Percentiles rank a stretch among this genome's conserved stretches.
Evolutionary conservation across 2,888 invertebrate genomes (phyloP).

Genomic region (Pterobdella sp.): DNA sequence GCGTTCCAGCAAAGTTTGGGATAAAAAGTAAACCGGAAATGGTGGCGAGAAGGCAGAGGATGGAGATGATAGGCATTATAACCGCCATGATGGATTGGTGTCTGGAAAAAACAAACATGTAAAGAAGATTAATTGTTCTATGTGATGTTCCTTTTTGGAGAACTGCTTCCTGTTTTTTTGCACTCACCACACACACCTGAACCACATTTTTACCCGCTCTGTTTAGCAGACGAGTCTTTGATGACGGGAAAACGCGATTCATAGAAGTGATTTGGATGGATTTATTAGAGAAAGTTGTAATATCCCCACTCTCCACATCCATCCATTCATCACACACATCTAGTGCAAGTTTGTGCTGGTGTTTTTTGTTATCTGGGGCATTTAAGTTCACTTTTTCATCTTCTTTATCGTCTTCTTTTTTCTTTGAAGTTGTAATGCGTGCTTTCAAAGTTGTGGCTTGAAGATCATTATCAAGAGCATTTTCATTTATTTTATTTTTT

Average conservation of each 20-base stretch:
- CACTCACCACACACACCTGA: background rate
- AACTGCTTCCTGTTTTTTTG: background rate
- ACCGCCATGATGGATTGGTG: slow-evolving; percentile 53
- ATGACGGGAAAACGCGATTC: background rate
- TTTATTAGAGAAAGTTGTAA: background rate
- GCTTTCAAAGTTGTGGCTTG: too few relatives aligned
- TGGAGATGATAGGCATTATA: slow-evolving; percentile 59
- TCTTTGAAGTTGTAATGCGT: background rate
- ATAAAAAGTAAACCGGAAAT: slow-evolving; percentile 53
- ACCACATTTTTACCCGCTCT: background rate
- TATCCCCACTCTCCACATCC: background rate
- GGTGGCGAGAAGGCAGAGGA: slow-evolving; percentile 53
- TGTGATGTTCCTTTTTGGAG: background rate
- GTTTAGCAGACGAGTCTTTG: background rate
- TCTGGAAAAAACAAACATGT: slow-evolving; percentile 22
- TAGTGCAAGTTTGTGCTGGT: too few relatives aligned
- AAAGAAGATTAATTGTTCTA: slow-evolving; percentile 9
- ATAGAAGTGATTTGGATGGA: background rate
- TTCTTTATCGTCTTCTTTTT: background rate
- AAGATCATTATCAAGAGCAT: background rate
- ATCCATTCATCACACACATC: background rate
- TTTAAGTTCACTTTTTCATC: background rate
- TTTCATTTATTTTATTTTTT: background rate
- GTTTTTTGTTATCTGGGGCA: too few relatives aligned
- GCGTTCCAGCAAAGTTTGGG: slow-evolving; percentile 49